Percentiles rank a stretch among this genome's conserved stretches.
These are phyloP conservation scores for Vanessa cardui DNA, from an alignment of 2,888 invertebrate genomes.

Conservation along the genomic window DNA sequence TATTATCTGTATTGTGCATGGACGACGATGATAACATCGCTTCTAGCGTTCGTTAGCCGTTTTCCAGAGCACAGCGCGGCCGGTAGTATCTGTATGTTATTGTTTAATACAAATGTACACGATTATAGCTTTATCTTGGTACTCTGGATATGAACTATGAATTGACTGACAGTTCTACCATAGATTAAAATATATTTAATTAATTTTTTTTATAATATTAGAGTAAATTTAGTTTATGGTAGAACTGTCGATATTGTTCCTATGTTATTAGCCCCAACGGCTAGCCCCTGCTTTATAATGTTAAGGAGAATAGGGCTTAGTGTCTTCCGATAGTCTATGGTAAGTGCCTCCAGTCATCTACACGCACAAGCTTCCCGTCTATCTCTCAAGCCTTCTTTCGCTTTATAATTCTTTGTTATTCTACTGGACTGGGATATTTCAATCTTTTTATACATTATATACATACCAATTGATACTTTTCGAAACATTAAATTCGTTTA, in stretches of 20 bases:
- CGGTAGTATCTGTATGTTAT: constrained; percentile 59
- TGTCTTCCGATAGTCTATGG: constrained; percentile 29
- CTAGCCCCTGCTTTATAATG: constrained; percentile 31
- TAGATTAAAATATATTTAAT: constrained; percentile 7
- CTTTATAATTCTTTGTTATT: constrained; percentile 44
- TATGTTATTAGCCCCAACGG: constrained; percentile 19
- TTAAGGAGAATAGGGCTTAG: constrained; percentile 22
- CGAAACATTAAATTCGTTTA: not conserved
- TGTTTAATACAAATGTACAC: constrained; percentile 58
- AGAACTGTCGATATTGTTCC: constrained; percentile 3
- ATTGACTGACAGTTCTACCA: constrained; percentile 41
- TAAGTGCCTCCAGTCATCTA: constrained; percentile 69
- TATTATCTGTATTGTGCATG: constrained; percentile 20
- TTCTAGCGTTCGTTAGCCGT: constrained; percentile 40
- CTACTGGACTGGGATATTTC: constrained; percentile 50
- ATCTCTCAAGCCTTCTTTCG: constrained; percentile 56
- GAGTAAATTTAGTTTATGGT: not conserved
- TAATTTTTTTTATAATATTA: too few species aligned
- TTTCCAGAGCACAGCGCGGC: constrained; percentile 73
- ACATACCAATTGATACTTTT: not conserved
- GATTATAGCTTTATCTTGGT: constrained; percentile 56
- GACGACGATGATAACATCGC: constrained; percentile 2
- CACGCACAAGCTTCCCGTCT: constrained; percentile 63
- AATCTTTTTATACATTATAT: constrained; percentile 48
- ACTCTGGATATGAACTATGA: constrained; percentile 46